Conservation (phyloP, 2,888 invertebrate species). For the Apotomis betuletana region DNA sequence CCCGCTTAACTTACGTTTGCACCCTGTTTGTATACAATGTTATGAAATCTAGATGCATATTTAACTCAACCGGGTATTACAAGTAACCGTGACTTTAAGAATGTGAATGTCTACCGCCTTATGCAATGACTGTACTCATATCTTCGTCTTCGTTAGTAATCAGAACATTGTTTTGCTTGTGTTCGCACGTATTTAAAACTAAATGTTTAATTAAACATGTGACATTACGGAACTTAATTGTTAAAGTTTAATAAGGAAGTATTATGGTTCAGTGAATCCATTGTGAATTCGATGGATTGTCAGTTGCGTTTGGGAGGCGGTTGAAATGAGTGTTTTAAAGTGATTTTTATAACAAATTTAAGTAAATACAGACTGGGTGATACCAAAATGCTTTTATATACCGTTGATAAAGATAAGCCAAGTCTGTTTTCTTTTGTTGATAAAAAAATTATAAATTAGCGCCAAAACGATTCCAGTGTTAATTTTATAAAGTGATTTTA, state of each 20-base stretch:
- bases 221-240: background rate
- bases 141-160: conserved; percentile 19
- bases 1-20: background rate
- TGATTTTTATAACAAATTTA: conserved; percentile 10
- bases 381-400: background rate
- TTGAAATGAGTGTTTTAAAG: background rate
- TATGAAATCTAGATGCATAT: background rate
- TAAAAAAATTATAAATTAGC: background rate
- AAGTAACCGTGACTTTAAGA: conserved; percentile 35
- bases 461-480: background rate
- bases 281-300: conserved; percentile 1
- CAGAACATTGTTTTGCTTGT: conserved; percentile 18
- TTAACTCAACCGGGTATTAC: background rate
- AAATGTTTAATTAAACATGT: conserved; percentile 10
- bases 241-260: conserved; percentile 26
- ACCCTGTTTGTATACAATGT: background rate
- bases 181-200: conserved; percentile 22
- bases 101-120: conserved; percentile 32
- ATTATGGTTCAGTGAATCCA: background rate
- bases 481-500: background rate
- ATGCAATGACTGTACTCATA: conserved; percentile 20
- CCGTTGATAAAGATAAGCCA: background rate
- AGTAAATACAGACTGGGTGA: background rate
- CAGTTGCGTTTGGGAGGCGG: background rate
- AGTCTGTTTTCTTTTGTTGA: background rate